Evolutionary conservation across 2,888 invertebrate species (phyloP), one percentile per base, ranked within the genome.

Genomic region (Calameuta idolon): DNA sequence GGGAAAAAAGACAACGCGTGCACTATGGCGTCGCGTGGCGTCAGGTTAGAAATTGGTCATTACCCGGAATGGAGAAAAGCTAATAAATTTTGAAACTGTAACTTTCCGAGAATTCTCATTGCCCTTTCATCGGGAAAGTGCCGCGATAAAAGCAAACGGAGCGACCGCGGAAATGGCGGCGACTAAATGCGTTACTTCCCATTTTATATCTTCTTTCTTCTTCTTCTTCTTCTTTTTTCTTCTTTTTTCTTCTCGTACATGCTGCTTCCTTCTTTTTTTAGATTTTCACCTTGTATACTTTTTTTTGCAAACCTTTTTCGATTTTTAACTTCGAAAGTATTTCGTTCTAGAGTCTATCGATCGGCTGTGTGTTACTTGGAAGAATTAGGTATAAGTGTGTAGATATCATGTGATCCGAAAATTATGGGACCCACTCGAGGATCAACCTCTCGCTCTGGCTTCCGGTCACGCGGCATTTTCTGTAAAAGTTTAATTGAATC

Each of bases 71-170:
- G 55, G 23, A 15, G 55, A 55, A 23, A 23, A 55, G 23, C 55
- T 55, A 55, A 55, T 55, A 55, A 55, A 55, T 55, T 55, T 15
- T 1, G 55, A 55, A 55, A 55, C 55, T 55, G 55, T 55, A 55
- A 55, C 55, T 55, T 55, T 55, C 23, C 55, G 55, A 55, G 55
- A 55, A 55, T 55, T 55, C 55, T 23, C 55, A 55, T 55, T 55
- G 23, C 76, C 35, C 68, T 73, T 75, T 68, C 75, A 37, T 69
- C 73, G 34, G 31, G 75, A 77, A 78, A 78, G 69, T 79, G 75
- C 55, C 73, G 33, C 69, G 76, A 34, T 69, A 75, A 77, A 75
- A 74, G 75, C 73, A 55, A 33, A 68, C 23, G 75, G 12, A 31
- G 34, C 23, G 55, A 55, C 55, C 55, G 55, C 55, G 23, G 5